Base-by-base conservation (phyloP, 2,888 invertebrate genomes). In the Polyommatus iphigenia region DNA sequence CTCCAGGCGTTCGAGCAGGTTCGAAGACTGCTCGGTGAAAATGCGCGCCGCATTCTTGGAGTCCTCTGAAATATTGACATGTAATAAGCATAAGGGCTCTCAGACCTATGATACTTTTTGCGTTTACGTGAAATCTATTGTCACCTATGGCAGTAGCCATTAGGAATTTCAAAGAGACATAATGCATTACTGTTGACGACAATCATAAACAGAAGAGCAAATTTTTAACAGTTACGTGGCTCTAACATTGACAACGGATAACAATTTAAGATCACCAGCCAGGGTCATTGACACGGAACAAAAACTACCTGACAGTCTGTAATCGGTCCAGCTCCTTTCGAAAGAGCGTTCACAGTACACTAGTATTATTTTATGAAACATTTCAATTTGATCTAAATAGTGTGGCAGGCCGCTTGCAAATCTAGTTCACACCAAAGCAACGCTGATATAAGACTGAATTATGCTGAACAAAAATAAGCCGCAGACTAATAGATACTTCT, bases 1-100 rank as follows among this genome's bases (percentile, higher is more conserved):
- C 80, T 98, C 98, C 81, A 99, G 93, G 29, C 97, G 95, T 83
- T 96, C 96, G 85, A 98, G 97, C 75, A 98, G 95, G 41, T 95
- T 94, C 57, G 96, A 95, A 71, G 97, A 96, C 91, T 98, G 97
- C 84, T 97, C 97, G 82, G 96, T 96, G 92, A 99, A 97, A 81
- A 97, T 96, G 82, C 98, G 96, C 18, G 97, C 96, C 46, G 97
- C 97, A 90, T 97, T 98, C 90, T 98, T 98, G 82, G 97, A 97
- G 86, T 98, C 98, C 95, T 98, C 98, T 96, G 95, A 50, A 57
- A 80, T 46, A 41, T 5, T 18, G 1, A 18, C 29, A 76, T 46
- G 0, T 32, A 0, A 73, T 75, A n/a, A 18, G 24, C 24, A 62
- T 5, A 5, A 54, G 54, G 18, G 1, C 54, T 54, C 8, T 59